phyloP scores from a whole-genome alignment of 2,888 invertebrate genomes.

The Drosophila nigritarsus region DNA sequence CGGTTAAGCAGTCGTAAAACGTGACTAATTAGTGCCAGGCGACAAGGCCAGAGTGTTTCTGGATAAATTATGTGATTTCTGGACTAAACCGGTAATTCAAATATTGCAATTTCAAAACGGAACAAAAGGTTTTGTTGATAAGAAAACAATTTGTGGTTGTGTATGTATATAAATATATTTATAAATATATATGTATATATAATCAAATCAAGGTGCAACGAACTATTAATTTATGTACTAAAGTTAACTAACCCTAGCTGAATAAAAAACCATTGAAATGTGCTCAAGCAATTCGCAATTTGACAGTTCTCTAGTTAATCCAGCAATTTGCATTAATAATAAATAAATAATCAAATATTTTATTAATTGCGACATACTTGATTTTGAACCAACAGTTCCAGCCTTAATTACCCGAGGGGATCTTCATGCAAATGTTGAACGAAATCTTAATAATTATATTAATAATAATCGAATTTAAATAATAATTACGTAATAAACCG shows the following conservation, averaged over 20 bases:
- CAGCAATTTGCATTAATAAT: not conserved
- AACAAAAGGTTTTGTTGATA: not conserved
- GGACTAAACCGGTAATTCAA: not conserved
- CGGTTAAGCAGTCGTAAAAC: conserved; percentile 52
- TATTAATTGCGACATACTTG: not conserved
- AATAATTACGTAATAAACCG: not conserved
- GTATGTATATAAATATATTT: not conserved
- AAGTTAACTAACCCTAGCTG: conserved; percentile 3
- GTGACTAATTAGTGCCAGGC: conserved; percentile 46
- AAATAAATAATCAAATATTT: conserved; percentile 7
- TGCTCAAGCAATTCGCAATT: not conserved
- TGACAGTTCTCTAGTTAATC: not conserved
- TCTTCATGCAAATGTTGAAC: too few species aligned
- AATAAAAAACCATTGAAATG: not conserved
- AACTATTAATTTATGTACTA: not conserved
- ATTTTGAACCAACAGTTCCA: too few species aligned
- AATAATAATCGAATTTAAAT: not conserved
- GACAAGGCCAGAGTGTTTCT: conserved; percentile 29
- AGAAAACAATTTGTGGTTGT: not conserved
- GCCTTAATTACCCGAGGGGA: not conserved
- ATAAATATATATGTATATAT: not conserved
- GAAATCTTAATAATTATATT: not conserved
- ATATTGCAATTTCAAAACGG: not conserved
- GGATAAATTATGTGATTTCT: conserved; percentile 4
- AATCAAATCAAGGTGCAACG: not conserved